These are phyloP conservation scores for Hypsibius dujardini DNA, from an alignment of 1,140 invertebrate genomes.

Conservation along the genomic window DNA sequence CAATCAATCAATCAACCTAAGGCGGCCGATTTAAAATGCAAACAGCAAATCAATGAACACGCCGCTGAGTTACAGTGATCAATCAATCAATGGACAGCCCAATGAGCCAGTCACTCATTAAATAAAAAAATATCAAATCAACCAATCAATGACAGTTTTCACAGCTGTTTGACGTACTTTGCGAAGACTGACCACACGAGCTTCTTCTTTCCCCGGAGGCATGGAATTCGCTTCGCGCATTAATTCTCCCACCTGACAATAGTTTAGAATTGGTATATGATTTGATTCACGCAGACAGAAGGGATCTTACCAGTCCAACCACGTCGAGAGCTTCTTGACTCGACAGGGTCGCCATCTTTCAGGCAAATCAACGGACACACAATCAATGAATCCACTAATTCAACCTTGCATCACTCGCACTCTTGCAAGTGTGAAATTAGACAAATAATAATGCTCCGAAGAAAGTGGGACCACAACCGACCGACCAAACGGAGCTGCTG, in stretches of 20 bases:
- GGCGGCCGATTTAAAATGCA: not conserved
- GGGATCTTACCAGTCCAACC: not conserved
- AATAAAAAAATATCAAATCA: no score
- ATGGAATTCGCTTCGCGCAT: not conserved
- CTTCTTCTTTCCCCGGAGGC: not conserved
- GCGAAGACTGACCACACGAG: not conserved
- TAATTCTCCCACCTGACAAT: not conserved
- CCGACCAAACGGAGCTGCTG: no score
- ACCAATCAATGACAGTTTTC: no score
- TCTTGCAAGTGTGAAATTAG: no score
- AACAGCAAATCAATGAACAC: not conserved
- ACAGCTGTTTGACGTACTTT: no score
- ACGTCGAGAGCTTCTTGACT: not conserved
- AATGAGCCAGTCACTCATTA: not conserved
- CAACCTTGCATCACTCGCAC: no score
- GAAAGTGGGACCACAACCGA: no score
- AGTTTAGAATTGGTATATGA: not conserved
- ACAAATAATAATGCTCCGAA: no score
- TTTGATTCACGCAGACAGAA: not conserved
- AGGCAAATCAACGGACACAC: not conserved
- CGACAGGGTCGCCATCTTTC: not conserved
- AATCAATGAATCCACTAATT: not conserved
- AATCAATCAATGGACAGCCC: not conserved
- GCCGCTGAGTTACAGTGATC: not conserved
- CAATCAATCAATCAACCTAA: not conserved